Evolutionary conservation across 1,140 invertebrate genomes (phyloP), one percentile per base, ranked within the genome.

Genomic region (Diabrotica undecimpunctata): DNA sequence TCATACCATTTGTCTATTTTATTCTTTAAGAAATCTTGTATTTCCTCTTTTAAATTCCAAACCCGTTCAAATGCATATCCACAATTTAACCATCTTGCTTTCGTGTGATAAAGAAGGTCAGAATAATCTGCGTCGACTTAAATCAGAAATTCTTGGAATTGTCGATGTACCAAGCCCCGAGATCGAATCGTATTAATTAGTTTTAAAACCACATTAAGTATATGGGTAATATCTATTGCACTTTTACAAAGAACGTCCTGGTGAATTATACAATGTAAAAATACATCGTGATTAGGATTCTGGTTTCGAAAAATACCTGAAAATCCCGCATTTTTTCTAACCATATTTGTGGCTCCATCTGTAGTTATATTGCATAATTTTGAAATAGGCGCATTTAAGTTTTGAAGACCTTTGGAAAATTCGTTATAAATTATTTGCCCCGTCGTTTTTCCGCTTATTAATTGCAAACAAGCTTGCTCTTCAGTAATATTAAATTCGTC

Each of bases 241-340:
- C 69, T 68, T 12, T 56, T 46, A 69, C 71, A 76, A 57, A 71
- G 53, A 65, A 62, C 54, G 56, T 71, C 58, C 66, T 78, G 75
- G 68, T 78, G 73, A 66, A 78, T 77, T 41, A 77, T 74, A 65
- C 71, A 75, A 64, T 78, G 77, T 61, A 71, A 64, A 64, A 74
- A 56, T 64, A 71, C 60, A 55, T 11, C 12, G 59, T 61, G 65
- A 38, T 53, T 66, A 57, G n/a, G 46, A 46, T 65, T 62, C 66
- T 54, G 35, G 37, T 64, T 58, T 50, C 66, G 63, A 65, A 63
- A 58, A 70, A 67, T 55, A 68, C 68, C 70, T 66, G 76, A 64
- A 54, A 73, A 64, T 53, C 70, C 68, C 65, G 68, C 55, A 52
- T 74, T 62, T 65, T 68, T 71, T 25, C 74, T 72, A 61, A 66